These are phyloP conservation scores for Cerceris rybyensis DNA, from an alignment of 2,888 invertebrate genomes.

Conservation along the genomic window DNA sequence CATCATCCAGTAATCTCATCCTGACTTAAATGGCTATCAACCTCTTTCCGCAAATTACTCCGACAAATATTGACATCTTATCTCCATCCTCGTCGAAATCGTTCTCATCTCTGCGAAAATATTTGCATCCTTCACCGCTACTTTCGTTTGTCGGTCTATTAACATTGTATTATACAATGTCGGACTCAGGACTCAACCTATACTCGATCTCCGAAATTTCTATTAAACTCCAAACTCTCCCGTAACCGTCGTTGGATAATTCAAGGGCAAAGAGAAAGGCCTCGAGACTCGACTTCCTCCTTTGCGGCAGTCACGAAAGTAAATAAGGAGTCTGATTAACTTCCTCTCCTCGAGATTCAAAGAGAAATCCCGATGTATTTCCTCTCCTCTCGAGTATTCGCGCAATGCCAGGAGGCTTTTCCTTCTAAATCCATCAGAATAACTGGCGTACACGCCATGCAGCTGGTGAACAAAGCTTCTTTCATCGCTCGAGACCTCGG, in stretches of 20 bases:
- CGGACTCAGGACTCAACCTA: no score
- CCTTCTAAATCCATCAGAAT: conserved; percentile 45
- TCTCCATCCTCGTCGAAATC: background rate
- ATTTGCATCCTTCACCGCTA: background rate
- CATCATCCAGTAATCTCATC: conserved; percentile 13
- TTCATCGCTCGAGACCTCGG: conserved; percentile 28
- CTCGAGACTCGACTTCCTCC: conserved; percentile 6
- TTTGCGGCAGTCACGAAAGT: background rate
- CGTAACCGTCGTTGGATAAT: background rate
- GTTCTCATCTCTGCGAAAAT: background rate
- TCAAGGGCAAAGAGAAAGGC: background rate
- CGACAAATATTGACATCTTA: conserved; percentile 30
- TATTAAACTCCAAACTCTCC: background rate
- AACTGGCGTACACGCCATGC: background rate
- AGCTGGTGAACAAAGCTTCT: conserved; percentile 54
- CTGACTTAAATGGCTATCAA: conserved; percentile 43
- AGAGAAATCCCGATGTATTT: conserved; percentile 25
- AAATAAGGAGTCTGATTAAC: conserved; percentile 35
- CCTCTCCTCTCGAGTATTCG: background rate
- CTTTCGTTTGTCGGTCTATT: background rate
- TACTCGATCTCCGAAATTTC: no score
- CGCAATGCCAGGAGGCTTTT: conserved; percentile 18
- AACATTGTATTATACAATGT: background rate
- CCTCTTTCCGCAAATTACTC: conserved; percentile 42
- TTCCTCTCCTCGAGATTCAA: conserved; percentile 10